Conservation (phyloP, 1,140 invertebrate species). For the Oedothorax gibbosus region DNA sequence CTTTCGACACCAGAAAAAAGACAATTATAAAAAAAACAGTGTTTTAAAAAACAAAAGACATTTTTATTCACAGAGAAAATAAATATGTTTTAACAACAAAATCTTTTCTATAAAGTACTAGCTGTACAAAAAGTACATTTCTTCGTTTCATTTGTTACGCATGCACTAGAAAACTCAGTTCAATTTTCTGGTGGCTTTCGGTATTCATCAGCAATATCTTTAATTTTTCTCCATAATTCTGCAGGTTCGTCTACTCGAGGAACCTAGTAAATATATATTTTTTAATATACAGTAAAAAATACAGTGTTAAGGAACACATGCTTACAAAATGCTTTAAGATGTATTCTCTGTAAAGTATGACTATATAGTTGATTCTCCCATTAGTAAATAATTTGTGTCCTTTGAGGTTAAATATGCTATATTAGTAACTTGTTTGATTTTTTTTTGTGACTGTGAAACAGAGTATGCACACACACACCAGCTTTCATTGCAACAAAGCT, state of each 20-base stretch:
- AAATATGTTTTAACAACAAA: neutral
- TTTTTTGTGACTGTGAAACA: neutral
- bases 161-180: neutral
- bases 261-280: constrained; percentile 73
- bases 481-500: no score
- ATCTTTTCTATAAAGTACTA: neutral
- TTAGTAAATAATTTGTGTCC: neutral
- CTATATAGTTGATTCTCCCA: neutral
- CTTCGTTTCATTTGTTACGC: neutral
- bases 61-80: neutral
- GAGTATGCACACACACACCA: no score
- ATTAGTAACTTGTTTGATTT: neutral
- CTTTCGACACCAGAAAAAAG: no score
- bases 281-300: neutral
- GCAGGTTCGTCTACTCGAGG: constrained; percentile 83
- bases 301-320: neutral
- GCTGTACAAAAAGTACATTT: neutral
- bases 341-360: neutral
- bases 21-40: neutral
- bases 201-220: constrained; percentile 77
- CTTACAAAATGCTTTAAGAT: neutral
- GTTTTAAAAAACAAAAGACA: neutral
- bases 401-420: neutral
- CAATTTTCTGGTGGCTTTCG: constrained; percentile 69
- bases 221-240: constrained; percentile 77